Conservation (phyloP, 2,888 invertebrate species). For the Nephrocerus scutellatus region DNA sequence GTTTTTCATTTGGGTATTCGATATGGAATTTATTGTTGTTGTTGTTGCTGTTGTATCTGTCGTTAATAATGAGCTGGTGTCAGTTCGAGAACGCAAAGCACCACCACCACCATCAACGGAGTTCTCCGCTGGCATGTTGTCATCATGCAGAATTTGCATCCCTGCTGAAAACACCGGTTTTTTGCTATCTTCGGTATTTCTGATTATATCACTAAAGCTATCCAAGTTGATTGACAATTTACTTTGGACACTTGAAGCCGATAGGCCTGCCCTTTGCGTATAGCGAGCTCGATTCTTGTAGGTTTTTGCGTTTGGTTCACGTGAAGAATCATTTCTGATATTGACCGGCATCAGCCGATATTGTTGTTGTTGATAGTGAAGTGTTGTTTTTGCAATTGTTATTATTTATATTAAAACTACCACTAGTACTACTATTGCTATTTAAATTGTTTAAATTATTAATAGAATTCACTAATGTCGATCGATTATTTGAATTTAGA, state of each 20-base stretch:
- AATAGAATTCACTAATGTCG: too few species aligned
- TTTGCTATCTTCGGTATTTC: slow-evolving; percentile 46
- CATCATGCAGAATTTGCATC: slow-evolving; percentile 8
- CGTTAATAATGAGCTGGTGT: neutral
- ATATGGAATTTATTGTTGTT: slow-evolving; percentile 21
- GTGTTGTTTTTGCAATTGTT: slow-evolving; percentile 19
- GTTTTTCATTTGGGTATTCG: slow-evolving; percentile 23
- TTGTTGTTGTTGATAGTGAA: slow-evolving; percentile 21
- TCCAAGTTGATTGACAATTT: slow-evolving; percentile 30
- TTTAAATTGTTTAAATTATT: slow-evolving; percentile 21
- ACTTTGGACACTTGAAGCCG: slow-evolving; percentile 23
- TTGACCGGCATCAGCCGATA: slow-evolving; percentile 24
- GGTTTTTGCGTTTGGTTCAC: slow-evolving; percentile 3
- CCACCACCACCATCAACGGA: slow-evolving; percentile 29
- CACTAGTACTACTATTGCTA: slow-evolving; percentile 20
- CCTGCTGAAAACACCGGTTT: slow-evolving; percentile 26
- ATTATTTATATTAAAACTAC: slow-evolving; percentile 20
- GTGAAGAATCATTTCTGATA: slow-evolving; percentile 16
- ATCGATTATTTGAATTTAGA: neutral
- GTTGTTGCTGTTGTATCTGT: slow-evolving; percentile 19
- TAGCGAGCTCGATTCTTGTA: slow-evolving; percentile 2
- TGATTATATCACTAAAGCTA: slow-evolving; percentile 31
- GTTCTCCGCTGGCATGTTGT: too few species aligned
- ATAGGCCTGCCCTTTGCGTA: slow-evolving; percentile 12
- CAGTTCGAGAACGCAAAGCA: too few species aligned